Base-by-base conservation (phyloP, 2,888 invertebrate genomes). In the Ditylenchus weischeri region DNA sequence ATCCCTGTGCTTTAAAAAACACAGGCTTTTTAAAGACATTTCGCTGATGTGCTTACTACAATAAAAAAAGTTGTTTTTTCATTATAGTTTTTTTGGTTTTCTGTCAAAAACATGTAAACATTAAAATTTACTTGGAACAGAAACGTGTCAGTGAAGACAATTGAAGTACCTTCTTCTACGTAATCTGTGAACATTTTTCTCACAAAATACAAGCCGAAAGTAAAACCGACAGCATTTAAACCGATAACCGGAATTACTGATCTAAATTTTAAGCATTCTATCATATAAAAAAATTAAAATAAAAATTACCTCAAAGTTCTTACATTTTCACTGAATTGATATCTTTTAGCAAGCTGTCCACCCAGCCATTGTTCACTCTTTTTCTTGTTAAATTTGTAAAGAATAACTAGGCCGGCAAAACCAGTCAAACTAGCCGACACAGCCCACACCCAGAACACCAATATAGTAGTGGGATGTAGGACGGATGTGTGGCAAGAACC, bases 271-370 rank as follows among this genome's bases (percentile, higher is more conserved):
- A 4, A 29, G 29, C 29, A 29, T 29, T 29, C 5, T 29, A 29
- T 29, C 5, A 29, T 29, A 5, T 29, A 29, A 29, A 29, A 29
- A 29, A 29, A 2, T 29, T n/a, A n/a, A n/a, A n/a, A n/a, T n/a
- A n/a, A 29, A 29, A 29, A 29, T 29, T 5, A 29, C 29, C 29
- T 29, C 29, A 29, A 29, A 57, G 58, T 57, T 29, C 58, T 21
- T 1, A 57, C 58, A 23, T 57, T 57, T 57, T 57, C 58, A n/a
- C 23, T 29, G 58, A 19, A 57, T 57, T 57, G 58, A 57, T 57
- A 57, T n/a, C 58, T n/a, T 23, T n/a, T 57, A 18, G 19, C 35
- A 5, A 57, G 23, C 18, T 57, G n/a, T 57, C 58, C 58, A 18
- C 58, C 58, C n/a, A 57, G 35, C 58, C 58, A 57, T 29, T 57